Evolutionary conservation across 2,888 invertebrate species (phyloP).

Genomic region (Schrankia costaestrigalis): DNA sequence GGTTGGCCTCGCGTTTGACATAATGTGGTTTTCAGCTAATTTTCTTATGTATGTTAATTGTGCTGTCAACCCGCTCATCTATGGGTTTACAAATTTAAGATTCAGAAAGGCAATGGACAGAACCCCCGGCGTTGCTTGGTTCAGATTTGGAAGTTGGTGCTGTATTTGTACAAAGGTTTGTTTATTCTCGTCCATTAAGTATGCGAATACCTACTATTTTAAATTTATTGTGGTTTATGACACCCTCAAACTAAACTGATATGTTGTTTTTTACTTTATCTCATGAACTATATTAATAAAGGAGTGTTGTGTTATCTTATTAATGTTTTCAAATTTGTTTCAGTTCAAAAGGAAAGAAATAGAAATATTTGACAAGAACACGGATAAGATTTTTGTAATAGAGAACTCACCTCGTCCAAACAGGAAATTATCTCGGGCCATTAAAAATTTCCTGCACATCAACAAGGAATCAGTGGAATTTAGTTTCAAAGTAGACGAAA

Average conservation of each 20-base stretch:
- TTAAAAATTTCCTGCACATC: constrained; percentile 65
- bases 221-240: no score
- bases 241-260: no score
- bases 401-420: constrained; percentile 57
- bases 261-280: no score
- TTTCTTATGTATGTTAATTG: constrained; percentile 86
- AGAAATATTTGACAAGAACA: constrained; percentile 49
- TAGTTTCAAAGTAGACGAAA: constrained; percentile 59
- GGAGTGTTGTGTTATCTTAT: no score
- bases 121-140: constrained; percentile 71
- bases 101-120: constrained; percentile 84
- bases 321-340: no score
- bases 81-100: constrained; percentile 86
- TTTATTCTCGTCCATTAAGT: background rate
- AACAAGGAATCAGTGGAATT: constrained; percentile 63
- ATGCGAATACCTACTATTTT: background rate
- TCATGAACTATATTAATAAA: no score
- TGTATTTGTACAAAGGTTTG: constrained; percentile 55
- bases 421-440: constrained; percentile 50
- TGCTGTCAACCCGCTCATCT: constrained; percentile 88
- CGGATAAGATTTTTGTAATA: constrained; percentile 65
- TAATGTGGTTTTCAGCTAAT: constrained; percentile 85
- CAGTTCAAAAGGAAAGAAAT: constrained; percentile 49
- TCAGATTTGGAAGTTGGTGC: constrained; percentile 69
- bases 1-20: constrained; percentile 79